A percentile compares a stretch with the other conserved stretches of the same genome.
These are phyloP conservation scores for Proisotoma minuta DNA, from an alignment of 2,888 invertebrate genomes.

Conservation along the genomic window DNA sequence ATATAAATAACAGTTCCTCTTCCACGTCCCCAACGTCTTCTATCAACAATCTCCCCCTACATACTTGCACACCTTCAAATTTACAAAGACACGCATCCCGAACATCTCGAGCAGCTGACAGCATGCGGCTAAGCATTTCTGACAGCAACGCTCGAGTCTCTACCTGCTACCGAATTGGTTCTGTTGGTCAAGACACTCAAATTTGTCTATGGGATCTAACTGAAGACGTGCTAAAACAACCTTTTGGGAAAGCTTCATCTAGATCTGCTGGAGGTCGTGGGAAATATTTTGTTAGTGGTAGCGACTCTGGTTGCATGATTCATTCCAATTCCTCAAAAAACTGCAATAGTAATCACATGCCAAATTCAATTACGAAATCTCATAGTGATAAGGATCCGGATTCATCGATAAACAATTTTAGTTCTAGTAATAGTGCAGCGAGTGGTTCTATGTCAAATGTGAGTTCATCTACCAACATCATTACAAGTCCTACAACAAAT, in stretches of 20 bases:
- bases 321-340: conserved; percentile 44
- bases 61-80: conserved; percentile 14
- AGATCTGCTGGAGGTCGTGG: conserved; percentile 26
- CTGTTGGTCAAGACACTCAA: conserved; percentile 96
- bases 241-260: conserved; percentile 45
- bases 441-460: conserved; percentile 14
- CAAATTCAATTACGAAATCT: conserved; percentile 36
- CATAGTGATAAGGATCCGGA: conserved; percentile 32
- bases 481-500: conserved; percentile 49
- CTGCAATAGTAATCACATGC: conserved; percentile 43
- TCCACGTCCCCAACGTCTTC: conserved; percentile 32
- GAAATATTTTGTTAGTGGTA: too few species aligned
- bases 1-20: conserved; percentile 38
- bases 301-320: conserved; percentile 42
- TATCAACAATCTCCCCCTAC: conserved; percentile 36
- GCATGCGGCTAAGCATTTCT: conserved; percentile 48
- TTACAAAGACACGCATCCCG: conserved; percentile 37
- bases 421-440: conserved; percentile 9
- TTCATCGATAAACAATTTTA: conserved; percentile 12
- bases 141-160: conserved; percentile 45
- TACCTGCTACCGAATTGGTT: conserved; percentile 77
- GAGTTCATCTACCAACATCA: conserved; percentile 20
- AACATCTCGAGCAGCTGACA: conserved; percentile 43
- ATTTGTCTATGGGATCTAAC: conserved; percentile 98
- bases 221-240: conserved; percentile 71